phyloP scores from a whole-genome alignment of 92 coral and sea anemone genomes.

The Ricordea florida region DNA sequence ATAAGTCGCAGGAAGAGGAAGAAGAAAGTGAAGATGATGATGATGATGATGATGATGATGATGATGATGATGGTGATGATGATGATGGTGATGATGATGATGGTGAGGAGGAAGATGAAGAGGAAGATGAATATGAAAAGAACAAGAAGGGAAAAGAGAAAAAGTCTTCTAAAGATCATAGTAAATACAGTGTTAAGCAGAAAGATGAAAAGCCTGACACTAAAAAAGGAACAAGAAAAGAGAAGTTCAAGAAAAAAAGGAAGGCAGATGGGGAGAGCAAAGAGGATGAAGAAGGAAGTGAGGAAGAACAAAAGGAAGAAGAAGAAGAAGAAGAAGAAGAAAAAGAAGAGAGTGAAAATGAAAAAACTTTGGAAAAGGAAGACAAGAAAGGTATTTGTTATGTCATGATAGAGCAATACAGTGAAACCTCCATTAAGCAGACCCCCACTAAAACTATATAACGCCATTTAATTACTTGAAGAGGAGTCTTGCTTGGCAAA shows the following conservation, averaged over 20 bases:
- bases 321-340: conserved; percentile 25
- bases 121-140: not conserved
- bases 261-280: conserved; percentile 21
- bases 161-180: not conserved
- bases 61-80: not conserved
- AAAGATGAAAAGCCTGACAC: not conserved
- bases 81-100: not conserved
- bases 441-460: too few relatives aligned
- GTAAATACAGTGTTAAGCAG: not conserved
- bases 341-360: conserved; percentile 3
- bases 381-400: conserved; percentile 8
- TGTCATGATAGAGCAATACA: not conserved
- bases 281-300: not conserved
- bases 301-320: conserved; percentile 30
- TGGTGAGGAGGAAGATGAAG: not conserved
- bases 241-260: conserved; percentile 20
- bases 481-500: too few relatives aligned
- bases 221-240: not conserved
- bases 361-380: conserved; percentile 9
- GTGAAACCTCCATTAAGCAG: not conserved
- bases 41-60: not conserved
- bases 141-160: not conserved
- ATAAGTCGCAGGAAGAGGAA: not conserved
- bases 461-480: too few relatives aligned
- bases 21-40: not conserved